Evolutionary conservation across 2,113 vertebrate species (phyloP), one percentile per base, ranked within the genome.

Genomic region (Platycercus adscitus): DNA sequence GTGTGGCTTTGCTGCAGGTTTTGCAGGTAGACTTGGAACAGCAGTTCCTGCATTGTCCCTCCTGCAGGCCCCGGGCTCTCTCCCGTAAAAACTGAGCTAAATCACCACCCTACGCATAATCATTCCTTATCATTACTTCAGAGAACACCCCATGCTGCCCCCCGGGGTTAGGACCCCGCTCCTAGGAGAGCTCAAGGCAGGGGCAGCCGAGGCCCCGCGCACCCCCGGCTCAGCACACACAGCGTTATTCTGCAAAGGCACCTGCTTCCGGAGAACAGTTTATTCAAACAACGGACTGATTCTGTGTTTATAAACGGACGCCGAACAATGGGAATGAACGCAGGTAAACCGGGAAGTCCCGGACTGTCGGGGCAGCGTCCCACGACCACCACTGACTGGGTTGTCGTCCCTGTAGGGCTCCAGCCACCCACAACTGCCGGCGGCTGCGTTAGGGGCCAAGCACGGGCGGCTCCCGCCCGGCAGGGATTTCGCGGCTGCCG

Each of bases 21-120:
- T 7, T 13, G n/a, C 37, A 26, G 0, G 7, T 0, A 44, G 47
- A 25, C 49, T 5, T 2, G 9, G 7, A 11, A 10, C 2, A 23
- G 46, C 55, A 44, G 71, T 2, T 58, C 47, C 49, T 4, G 9
- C 65, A 37, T 0, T 33, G 12, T 1, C 21, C 9, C 37, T 44
- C 13, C 58, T 4, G 52, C 58, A 21, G 63, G 71, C 56, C n/a
- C 46, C 2, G 63, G 0, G 41, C 56, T 19, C 28, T 0, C 17
- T 25, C n/a, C 47, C 8, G 35, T 0, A 10, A 5, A 18, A 28
- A 5, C 19, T 5, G 3, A 43, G 5, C 12, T 2, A 0, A n/a
- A 10, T 2, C 5, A 23, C 17, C 33, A n/a, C 14, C n/a, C 29
- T 8, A 25, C 0, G 41, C 60, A 3, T 4, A 9, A 6, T 6